Conservation (phyloP, 92 coral and sea anemone genomes). For the Desmophyllum pertusum region DNA sequence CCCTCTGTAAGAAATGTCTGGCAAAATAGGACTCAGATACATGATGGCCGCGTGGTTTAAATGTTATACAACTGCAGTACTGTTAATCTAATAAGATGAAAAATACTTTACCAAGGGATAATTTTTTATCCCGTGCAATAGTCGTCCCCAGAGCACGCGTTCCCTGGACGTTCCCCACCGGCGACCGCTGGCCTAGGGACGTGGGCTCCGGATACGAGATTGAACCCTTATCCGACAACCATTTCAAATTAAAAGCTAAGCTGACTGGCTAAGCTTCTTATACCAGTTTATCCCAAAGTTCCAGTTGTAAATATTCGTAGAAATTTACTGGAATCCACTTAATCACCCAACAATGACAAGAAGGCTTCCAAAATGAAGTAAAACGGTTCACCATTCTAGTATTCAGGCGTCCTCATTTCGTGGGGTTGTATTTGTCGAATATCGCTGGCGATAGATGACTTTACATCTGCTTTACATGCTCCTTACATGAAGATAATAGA, state of each 20-base stretch:
- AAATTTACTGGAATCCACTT: neutral
- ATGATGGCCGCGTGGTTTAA: neutral
- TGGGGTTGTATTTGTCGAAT: neutral
- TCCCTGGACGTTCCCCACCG: too few relatives aligned
- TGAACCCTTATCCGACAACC: too few relatives aligned
- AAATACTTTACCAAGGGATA: neutral
- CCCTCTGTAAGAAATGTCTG: conserved; percentile 63
- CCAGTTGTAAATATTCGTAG: neutral
- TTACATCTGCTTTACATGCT: neutral
- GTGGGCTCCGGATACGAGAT: too few relatives aligned
- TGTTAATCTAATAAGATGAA: neutral
- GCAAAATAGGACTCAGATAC: conserved; percentile 5
- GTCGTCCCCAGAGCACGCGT: too few relatives aligned
- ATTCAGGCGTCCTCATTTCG: neutral
- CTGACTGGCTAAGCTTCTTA: too few relatives aligned
- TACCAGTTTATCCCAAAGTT: neutral
- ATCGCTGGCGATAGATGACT: neutral
- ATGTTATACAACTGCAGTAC: too few relatives aligned
- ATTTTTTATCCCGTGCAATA: neutral
- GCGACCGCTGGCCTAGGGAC: too few relatives aligned
- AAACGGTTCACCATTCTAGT: neutral
- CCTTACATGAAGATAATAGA: neutral
- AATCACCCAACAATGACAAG: neutral
- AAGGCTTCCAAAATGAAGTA: neutral
- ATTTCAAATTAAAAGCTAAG: too few relatives aligned